Evolutionary conservation across 2,113 vertebrate genomes (phyloP).

Genomic region (Pristiophorus japonicus): DNA sequence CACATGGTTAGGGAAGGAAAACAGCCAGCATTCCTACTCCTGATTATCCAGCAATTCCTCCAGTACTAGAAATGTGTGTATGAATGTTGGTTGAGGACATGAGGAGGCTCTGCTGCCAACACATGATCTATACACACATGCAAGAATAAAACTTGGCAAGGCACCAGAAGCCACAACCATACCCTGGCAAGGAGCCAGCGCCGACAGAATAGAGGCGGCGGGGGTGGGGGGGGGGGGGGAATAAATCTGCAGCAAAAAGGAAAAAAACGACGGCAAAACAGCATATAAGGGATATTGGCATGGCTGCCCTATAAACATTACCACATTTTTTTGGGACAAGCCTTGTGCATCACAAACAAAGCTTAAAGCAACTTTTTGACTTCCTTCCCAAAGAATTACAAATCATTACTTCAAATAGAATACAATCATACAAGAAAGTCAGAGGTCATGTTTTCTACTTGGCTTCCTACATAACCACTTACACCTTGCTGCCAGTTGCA

Average conservation of each 20-base stretch:
- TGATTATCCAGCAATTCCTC: neutral
- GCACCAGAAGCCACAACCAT: neutral
- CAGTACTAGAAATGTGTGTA: neutral
- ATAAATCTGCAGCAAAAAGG: neutral
- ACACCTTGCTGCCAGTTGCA: neutral
- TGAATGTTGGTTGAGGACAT: neutral
- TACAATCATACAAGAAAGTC: neutral
- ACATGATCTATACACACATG: neutral
- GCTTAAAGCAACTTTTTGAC: neutral
- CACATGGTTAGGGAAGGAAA: neutral
- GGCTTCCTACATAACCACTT: neutral
- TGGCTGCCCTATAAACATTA: neutral
- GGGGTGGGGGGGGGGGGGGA: too few species aligned
- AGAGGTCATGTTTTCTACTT: neutral
- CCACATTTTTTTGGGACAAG: neutral
- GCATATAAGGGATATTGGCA: neutral
- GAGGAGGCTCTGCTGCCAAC: neutral
- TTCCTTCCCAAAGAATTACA: constrained; percentile 1
- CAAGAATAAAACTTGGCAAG: neutral
- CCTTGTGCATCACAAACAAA: neutral
- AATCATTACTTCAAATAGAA: neutral
- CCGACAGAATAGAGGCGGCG: neutral
- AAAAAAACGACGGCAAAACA: neutral
- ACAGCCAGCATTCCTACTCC: neutral
- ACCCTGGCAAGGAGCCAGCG: neutral